Evolutionary conservation across 2,888 invertebrate genomes (phyloP).

Genomic region (Pammene aurita): DNA sequence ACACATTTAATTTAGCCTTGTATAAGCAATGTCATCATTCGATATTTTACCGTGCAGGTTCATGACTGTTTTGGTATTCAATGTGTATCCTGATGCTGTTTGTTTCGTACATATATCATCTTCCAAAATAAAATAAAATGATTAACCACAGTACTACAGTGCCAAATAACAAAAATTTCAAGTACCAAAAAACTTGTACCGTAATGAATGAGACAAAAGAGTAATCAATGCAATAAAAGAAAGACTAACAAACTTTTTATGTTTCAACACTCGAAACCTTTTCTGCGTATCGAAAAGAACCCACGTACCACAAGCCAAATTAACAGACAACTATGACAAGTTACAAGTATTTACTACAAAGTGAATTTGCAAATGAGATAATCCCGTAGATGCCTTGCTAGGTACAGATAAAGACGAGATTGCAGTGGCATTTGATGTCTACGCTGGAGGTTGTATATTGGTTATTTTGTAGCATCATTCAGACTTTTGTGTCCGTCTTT

Average conservation of each 20-base stretch:
- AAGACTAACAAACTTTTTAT: conserved; percentile 57
- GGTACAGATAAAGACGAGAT: conserved; percentile 48
- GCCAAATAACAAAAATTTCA: conserved; percentile 18
- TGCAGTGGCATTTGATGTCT: conserved; percentile 39
- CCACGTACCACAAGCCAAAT: conserved; percentile 68
- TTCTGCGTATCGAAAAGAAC: conserved; percentile 68
- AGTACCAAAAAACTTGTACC: conserved; percentile 36
- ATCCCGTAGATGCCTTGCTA: conserved; percentile 43
- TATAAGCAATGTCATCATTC: neutral
- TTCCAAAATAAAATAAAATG: neutral
- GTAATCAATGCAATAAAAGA: conserved; percentile 62
- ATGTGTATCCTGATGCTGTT: neutral
- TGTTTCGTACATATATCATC: neutral
- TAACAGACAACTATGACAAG: conserved; percentile 81
- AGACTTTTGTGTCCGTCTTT: conserved; percentile 68
- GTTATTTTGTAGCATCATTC: conserved; percentile 56
- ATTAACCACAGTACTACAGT: conserved; percentile 5
- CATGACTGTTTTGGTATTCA: neutral
- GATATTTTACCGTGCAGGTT: neutral
- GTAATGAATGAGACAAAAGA: conserved; percentile 59
- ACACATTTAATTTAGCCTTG: conserved; percentile 43
- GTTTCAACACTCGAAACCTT: conserved; percentile 61
- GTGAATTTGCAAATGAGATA: conserved; percentile 44
- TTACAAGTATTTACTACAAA: conserved; percentile 72
- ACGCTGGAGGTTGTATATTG: conserved; percentile 40